Evolutionary conservation across 1,140 invertebrate species (phyloP), one percentile per base, ranked within the genome.

Genomic region (Stenopsyche tienmushanensis): DNA sequence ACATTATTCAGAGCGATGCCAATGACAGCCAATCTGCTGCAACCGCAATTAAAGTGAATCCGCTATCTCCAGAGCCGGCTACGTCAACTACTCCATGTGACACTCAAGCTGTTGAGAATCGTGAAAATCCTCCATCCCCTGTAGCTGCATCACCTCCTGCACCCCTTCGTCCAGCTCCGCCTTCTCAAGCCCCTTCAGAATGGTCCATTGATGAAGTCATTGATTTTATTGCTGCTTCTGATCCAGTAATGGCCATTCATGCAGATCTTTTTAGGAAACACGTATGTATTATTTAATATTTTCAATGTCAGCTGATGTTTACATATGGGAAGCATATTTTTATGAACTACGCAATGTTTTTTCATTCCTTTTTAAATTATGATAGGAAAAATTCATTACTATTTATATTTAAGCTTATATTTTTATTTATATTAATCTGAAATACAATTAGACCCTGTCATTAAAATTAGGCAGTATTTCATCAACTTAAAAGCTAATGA

Each of bases 171-270:
- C 77, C 79, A 47, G 79, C 82, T 13, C 73, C 76, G 62, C 77
- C 77, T 23, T 77, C 73, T 66, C 71, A 70, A 34, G 73, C 93
- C 70, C 93, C 93, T 2, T 83, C 84, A 13, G 91, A 95, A 72
- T 97, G 95, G 96, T 87, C 90, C 7, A 93, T 96, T 57, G 94
- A 97, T 76, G 94, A 98, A 75, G 95, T 98, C 25, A 95, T 97
- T 71, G 85, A 89, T 68, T 90, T 93, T 76, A 96, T 98, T 65
- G 88, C 87, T 29, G 85, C 88, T 47, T 87, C 89, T 20, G 95
- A 97, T 79, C 84, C 88, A 26, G 87, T 87, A 15, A 81, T 97
- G 15, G 86, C 87, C 21, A 84, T 88, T 13, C 91, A 96, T 78
- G 90, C 92, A n/a, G 94, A 97, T 76, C 83, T 96, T 18, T 97